Conservation (phyloP, 2,113 vertebrate species). For the Diadophis punctatus region DNA sequence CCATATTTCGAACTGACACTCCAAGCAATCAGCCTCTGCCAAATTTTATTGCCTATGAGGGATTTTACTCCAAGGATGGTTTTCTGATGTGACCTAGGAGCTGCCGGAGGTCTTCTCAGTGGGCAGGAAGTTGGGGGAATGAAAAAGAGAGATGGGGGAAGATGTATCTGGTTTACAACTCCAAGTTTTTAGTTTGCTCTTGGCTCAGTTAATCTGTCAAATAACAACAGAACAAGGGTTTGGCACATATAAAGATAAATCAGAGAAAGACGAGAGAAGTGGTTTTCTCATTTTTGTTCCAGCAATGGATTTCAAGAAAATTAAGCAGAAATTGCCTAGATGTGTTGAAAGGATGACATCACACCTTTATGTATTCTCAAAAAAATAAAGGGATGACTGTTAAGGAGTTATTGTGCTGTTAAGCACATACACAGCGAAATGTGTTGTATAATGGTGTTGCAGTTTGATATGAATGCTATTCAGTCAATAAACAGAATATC, state of each 20-base stretch:
- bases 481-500: no score
- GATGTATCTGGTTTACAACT: neutral
- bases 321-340: neutral
- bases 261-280: neutral
- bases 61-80: neutral
- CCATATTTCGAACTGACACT: accelerated
- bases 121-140: neutral
- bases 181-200: neutral
- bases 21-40: neutral
- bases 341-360: neutral
- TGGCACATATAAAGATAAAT: neutral
- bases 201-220: neutral
- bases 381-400: no score
- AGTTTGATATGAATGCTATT: no score
- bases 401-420: no score
- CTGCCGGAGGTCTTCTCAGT: neutral
- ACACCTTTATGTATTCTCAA: neutral
- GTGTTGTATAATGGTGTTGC: no score
- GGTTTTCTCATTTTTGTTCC: neutral
- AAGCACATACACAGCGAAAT: no score
- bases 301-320: neutral
- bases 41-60: neutral
- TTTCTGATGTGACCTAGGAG: neutral
- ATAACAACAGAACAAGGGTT: no score
- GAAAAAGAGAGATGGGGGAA: neutral